These are phyloP conservation scores for Merodon equestris DNA, from an alignment of 2,888 invertebrate genomes.

Conservation along the genomic window DNA sequence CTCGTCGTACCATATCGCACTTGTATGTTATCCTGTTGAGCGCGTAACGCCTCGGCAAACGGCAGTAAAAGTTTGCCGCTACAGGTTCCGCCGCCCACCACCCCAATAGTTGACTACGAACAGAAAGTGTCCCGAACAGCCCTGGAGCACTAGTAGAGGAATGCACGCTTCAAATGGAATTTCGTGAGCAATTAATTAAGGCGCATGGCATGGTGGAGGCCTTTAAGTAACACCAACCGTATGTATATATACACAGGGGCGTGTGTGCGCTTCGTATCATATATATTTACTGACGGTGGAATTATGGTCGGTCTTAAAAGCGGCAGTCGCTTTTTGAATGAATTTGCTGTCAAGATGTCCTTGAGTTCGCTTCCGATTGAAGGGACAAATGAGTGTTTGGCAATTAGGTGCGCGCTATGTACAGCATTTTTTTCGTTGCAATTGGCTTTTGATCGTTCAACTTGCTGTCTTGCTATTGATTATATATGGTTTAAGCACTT, in stretches of 20 bases:
- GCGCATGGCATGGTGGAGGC: background rate
- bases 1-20: background rate
- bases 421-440: too few relatives aligned
- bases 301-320: constrained; percentile 11
- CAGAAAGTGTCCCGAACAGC: background rate
- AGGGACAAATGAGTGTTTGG: constrained; percentile 27
- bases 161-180: constrained; percentile 51
- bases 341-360: constrained; percentile 59
- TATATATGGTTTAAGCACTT: too few relatives aligned
- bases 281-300: constrained; percentile 11
- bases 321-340: constrained; percentile 34
- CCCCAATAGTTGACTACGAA: background rate
- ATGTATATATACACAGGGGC: background rate
- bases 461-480: too few relatives aligned
- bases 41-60: background rate
- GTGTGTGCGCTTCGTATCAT: background rate
- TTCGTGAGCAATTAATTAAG: constrained; percentile 59
- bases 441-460: too few relatives aligned
- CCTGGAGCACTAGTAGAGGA: constrained; percentile 4
- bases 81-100: constrained; percentile 11
- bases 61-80: constrained; percentile 18
- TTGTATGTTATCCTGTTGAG: too few relatives aligned
- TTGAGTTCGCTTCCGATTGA: constrained; percentile 38
- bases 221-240: background rate
- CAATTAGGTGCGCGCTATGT: constrained; percentile 17